Percentiles rank a stretch among this genome's conserved stretches.
Evolutionary conservation across 2,888 invertebrate genomes (phyloP).

Genomic region (Lobophora halterata): DNA sequence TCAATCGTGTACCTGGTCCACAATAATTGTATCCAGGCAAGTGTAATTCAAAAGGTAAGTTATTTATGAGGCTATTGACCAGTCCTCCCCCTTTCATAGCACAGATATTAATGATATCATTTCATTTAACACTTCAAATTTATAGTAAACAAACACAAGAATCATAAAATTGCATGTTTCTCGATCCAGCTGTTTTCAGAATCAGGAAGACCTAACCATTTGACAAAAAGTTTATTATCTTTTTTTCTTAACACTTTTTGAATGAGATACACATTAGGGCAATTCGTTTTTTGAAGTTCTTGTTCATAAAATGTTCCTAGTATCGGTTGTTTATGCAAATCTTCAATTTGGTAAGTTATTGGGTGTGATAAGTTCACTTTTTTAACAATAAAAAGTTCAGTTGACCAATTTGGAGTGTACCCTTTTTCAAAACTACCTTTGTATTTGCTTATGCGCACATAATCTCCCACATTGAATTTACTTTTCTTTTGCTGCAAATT

Average conservation of each 20-base stretch:
- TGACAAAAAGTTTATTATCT: slow-evolving; percentile 7
- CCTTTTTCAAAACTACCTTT: neutral
- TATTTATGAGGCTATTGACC: slow-evolving; percentile 1
- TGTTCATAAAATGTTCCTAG: slow-evolving; percentile 12
- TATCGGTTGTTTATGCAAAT: slow-evolving; percentile 3
- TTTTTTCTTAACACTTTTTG: slow-evolving; percentile 1
- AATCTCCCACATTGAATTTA: slow-evolving; percentile 1
- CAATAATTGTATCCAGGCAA: slow-evolving; percentile 2
- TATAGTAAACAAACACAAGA: neutral
- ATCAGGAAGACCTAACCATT: slow-evolving; percentile 3
- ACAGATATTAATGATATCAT: neutral
- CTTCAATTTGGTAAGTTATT: slow-evolving; percentile 7
- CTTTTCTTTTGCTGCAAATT: too few relatives aligned
- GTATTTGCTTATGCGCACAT: slow-evolving; percentile 4
- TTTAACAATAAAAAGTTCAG: slow-evolving; percentile 8
- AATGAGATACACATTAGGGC: slow-evolving; percentile 3
- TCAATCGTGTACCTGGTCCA: too few relatives aligned
- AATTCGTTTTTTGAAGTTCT: slow-evolving; percentile 4
- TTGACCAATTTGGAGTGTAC: slow-evolving; percentile 38
- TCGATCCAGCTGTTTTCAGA: slow-evolving; percentile 10
- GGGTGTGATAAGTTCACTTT: slow-evolving; percentile 3
- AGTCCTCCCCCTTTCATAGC: slow-evolving; percentile 1
- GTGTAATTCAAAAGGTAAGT: slow-evolving; percentile 2
- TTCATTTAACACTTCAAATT: neutral
- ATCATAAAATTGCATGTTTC: neutral